A percentile compares a stretch with the other conserved stretches of the same genome.
phyloP scores from a whole-genome alignment of 2,113 vertebrate species.

The Ochotona curzoniae region DNA sequence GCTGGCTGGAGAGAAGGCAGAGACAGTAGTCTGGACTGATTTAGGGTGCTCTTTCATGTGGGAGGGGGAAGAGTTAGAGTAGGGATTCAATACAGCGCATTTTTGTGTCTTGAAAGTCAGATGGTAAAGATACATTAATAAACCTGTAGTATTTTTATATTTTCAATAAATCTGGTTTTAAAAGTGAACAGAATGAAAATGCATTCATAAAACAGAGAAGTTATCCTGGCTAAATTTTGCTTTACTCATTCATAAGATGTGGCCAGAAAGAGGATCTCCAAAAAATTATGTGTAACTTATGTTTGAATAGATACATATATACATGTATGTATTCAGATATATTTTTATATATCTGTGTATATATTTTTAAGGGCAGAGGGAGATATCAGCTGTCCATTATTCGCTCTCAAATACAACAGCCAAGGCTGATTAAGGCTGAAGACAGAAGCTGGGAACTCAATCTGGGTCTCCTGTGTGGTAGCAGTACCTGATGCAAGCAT shows the following conservation, averaged over 20 bases:
- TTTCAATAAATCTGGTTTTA: conserved; percentile 50
- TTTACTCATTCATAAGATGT: background rate
- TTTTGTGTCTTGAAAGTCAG: conserved; percentile 10
- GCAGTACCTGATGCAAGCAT: too few species aligned
- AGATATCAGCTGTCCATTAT: too few species aligned
- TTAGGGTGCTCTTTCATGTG: background rate
- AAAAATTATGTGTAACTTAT: background rate
- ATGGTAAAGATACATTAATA: conserved; percentile 44
- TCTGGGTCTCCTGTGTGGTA: too few species aligned
- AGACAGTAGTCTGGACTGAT: background rate
- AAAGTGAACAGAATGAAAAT: conserved; percentile 40
- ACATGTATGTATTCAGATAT: too few species aligned
- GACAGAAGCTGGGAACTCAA: too few species aligned
- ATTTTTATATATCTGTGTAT: too few species aligned
- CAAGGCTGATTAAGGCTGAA: too few species aligned
- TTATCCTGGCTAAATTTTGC: background rate
- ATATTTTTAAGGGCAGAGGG: too few species aligned
- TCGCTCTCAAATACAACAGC: too few species aligned
- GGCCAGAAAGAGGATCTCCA: background rate
- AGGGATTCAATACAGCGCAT: conserved; percentile 2
- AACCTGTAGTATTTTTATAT: conserved; percentile 7
- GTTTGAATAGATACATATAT: too few species aligned
- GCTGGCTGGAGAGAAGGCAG: background rate
- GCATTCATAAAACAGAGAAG: background rate
- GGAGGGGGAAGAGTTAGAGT: background rate